Evolutionary conservation across 2,797 vertebrate genomes (phyloP).

Genomic region (Buceros bicornis): DNA sequence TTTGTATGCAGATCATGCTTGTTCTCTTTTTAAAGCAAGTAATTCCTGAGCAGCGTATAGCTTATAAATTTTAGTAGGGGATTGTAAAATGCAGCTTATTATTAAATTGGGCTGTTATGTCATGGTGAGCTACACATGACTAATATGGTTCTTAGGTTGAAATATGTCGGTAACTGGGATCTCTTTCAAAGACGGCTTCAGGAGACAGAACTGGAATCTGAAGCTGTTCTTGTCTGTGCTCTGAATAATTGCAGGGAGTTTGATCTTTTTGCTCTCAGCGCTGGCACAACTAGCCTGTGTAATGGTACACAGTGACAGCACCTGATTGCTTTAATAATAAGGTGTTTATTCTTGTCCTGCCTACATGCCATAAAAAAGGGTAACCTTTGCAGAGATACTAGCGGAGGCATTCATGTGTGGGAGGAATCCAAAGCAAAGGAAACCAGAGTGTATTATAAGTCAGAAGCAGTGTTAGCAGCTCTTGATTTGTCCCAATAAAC

Average conservation of each 20-base stretch:
- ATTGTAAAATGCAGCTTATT: neutral
- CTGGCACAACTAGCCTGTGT: neutral
- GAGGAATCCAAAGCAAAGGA: neutral
- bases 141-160: neutral
- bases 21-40: conserved; percentile 19
- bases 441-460: neutral
- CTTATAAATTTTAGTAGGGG: neutral
- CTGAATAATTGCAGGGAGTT: neutral
- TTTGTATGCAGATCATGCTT: neutral
- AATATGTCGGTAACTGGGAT: neutral
- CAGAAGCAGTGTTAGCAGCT: neutral
- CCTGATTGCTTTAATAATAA: neutral
- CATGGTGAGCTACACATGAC: neutral
- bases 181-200: neutral
- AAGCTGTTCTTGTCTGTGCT: neutral
- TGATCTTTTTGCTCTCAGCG: neutral
- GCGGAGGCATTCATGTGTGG: neutral
- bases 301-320: neutral
- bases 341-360: neutral
- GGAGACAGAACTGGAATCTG: neutral
- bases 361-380: neutral
- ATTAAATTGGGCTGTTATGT: neutral
- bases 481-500: neutral
- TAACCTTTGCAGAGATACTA: neutral
- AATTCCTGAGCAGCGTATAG: neutral